phyloP scores from a whole-genome alignment of 2,113 vertebrate species.

The Semicossyphus pulcher region DNA sequence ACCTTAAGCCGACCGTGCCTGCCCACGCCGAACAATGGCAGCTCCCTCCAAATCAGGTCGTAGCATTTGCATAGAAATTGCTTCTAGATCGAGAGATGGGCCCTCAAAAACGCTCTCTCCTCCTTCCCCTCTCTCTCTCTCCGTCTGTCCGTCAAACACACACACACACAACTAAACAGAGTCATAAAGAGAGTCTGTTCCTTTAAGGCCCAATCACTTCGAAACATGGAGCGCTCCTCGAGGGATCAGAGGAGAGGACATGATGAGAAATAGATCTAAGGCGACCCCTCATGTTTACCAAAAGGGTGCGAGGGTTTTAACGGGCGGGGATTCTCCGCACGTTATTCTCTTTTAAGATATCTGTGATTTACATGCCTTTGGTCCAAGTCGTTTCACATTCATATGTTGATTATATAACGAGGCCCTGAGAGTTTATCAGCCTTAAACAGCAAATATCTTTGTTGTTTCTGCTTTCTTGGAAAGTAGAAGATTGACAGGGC shows the following conservation, averaged over 20 bases:
- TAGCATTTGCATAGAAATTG: slow-evolving; percentile 81
- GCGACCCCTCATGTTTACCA: slow-evolving; percentile 60
- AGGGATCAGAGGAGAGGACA: slow-evolving; percentile 42
- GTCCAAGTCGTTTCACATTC: slow-evolving; percentile 35
- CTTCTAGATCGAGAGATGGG: slow-evolving; percentile 64
- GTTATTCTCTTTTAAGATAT: slow-evolving; percentile 27
- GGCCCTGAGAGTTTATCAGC: slow-evolving; percentile 9
- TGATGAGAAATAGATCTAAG: slow-evolving; percentile 60
- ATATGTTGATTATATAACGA: slow-evolving; percentile 28
- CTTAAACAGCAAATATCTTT: slow-evolving; percentile 2
- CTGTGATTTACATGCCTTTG: slow-evolving; percentile 32
- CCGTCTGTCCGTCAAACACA: neutral
- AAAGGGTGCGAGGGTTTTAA: slow-evolving; percentile 27
- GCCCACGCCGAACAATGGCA: slow-evolving; percentile 40
- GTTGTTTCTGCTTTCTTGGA: slow-evolving; percentile 13
- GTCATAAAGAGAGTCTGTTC: slow-evolving; percentile 16
- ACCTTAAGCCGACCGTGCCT: slow-evolving; percentile 36
- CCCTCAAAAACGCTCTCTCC: slow-evolving; percentile 18
- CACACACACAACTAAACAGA: slow-evolving; percentile 38
- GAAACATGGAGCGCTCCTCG: slow-evolving; percentile 56
- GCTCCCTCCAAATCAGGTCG: slow-evolving; percentile 52
- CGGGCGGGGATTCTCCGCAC: slow-evolving; percentile 12
- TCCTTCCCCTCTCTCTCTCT: neutral
- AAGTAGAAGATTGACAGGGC: neutral
- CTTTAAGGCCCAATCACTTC: slow-evolving; percentile 63